Base-by-base conservation (phyloP, 2,888 invertebrate genomes). In the Scrobipalpa costella region DNA sequence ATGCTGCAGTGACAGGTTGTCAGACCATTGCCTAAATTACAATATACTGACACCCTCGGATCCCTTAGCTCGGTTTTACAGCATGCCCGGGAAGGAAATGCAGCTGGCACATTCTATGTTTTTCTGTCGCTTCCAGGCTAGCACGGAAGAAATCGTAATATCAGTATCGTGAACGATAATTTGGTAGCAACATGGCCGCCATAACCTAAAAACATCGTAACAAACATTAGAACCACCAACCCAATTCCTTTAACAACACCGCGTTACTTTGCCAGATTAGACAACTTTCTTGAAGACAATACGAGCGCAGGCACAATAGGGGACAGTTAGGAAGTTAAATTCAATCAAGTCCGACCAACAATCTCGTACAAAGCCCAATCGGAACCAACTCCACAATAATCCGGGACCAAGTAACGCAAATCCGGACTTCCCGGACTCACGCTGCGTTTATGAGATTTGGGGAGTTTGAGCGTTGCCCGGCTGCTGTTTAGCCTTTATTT, bases 401-500 rank as follows among this genome's bases (percentile, higher is more conserved):
- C 57, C 57, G 17, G 27, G 7, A 55, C 57, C 57, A 57, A 57
- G 38, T 57, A 57, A 57, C 57, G 57, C 57, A 57, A 57, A 57
- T 57, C 57, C 55, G 8, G 55, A 21, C 50, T n/a, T 55, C 34
- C 52, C 50, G 27, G 21, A 21, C 19, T 34, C 2, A 15, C 13
- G 55, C 55, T 55, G 55, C 55, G 55, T 55, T 55, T 55, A 55
- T 55, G 55, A 27, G 55, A 55, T 55, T 34, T 34, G 1, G n/a
- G 33, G 55, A 55, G 27, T 17, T 34, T 15, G 15, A 55, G 27
- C 7, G 34, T 34, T 27, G 50, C 11, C 50, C 27, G 21, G 21
- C 13, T 50, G 9, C 8, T 21, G 19, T 13, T 27, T 27, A 13
- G 27, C 1, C 50, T 27, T 50, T 52, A 52, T 11, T 52, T 13